These are phyloP conservation scores for Aphelocoma coerulescens DNA, from an alignment of 2,113 vertebrate genomes.

Conservation along the genomic window DNA sequence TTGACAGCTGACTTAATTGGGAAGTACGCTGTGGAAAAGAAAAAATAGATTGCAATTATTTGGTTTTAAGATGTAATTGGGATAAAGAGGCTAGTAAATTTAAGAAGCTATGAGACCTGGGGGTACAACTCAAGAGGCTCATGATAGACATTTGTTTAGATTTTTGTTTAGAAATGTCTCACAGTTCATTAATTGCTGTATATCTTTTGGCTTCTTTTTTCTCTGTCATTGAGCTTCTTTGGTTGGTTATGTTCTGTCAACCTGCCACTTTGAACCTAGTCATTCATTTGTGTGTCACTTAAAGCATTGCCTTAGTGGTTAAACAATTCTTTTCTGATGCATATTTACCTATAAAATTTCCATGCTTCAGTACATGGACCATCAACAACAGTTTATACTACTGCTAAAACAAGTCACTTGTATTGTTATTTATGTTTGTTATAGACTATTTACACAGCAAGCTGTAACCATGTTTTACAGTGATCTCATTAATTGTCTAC, in stretches of 20 bases:
- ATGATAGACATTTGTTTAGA: neutral
- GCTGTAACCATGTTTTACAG: slow-evolving; percentile 50
- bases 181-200: neutral
- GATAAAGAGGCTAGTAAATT: neutral
- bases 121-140: neutral
- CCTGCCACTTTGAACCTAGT: neutral
- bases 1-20: neutral
- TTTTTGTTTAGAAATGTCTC: neutral
- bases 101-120: neutral
- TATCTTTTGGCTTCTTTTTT: neutral
- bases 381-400: neutral
- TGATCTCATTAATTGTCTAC: slow-evolving; percentile 53
- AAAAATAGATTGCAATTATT: neutral
- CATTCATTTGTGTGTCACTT: neutral
- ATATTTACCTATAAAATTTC: slow-evolving; percentile 26
- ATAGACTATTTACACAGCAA: slow-evolving; percentile 53
- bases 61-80: neutral
- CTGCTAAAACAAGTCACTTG: slow-evolving; percentile 42
- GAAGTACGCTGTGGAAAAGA: neutral
- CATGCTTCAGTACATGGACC: neutral
- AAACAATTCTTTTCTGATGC: neutral
- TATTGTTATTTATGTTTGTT: slow-evolving; percentile 50
- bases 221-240: neutral
- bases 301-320: neutral
- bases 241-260: neutral